Base-by-base conservation (phyloP, 2,888 invertebrate species). In the Drosophila putrida region DNA sequence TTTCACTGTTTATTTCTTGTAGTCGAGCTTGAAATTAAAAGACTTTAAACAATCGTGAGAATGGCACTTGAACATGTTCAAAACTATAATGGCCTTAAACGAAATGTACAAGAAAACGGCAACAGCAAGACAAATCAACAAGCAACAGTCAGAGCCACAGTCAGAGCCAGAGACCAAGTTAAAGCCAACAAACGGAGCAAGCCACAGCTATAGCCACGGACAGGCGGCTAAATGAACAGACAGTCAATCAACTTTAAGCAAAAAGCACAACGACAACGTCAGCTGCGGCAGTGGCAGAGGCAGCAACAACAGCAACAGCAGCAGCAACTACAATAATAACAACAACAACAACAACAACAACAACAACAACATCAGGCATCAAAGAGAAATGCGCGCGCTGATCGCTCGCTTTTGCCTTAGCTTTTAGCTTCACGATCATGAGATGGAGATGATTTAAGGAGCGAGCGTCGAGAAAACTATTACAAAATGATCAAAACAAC, bases 1-100 rank as follows among this genome's bases (percentile, higher is more conserved):
- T 87, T 82, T 87, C 83, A 82, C 83, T 83, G 85, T 84, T 83
- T 84, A 87, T 84, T 84, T 82, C 82, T 75, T 75, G 78, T 76
- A 82, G 78, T 78, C 69, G 67, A 75, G 75, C 88, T 81, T 70
- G 88, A 88, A 88, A 88, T 83, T 85, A 88, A 88, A 86, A 81
- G 88, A 83, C 88, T 82, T 86, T 85, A 90, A 82, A 87, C 84
- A 85, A 88, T 88, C 89, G 89, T 89, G 89, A 90, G 89, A 89
- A 89, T 86, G 80, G 88, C 85, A 82, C 83, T 82, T 81, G 83
- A 80, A 80, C 85, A 75, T 81, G 82, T 74, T 79, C 78, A 80
- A 86, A 82, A 83, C 83, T 88, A 85, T 88, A 82, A 85, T 84
- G 88, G 85, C 88, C 83, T 83, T 75, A 76, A 80, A 80, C 78